Conservation (phyloP, 2,888 invertebrate genomes). For the Drosophila phalerata region DNA sequence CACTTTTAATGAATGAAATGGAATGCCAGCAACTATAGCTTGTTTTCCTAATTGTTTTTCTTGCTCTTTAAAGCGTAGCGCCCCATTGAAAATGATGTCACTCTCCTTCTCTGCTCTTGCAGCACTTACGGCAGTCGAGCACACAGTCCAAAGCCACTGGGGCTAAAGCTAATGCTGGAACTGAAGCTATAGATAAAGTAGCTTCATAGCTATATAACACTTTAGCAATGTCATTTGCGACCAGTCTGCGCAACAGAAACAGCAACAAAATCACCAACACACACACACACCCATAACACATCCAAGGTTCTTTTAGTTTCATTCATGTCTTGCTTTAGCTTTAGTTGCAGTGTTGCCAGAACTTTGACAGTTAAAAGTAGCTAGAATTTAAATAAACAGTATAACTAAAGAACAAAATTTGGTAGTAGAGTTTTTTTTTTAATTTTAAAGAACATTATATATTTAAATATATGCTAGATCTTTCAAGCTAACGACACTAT, state of each 20-base stretch:
- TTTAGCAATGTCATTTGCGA: constrained; percentile 25
- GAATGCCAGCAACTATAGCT: constrained; percentile 64
- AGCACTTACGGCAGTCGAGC: constrained; percentile 45
- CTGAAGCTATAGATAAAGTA: constrained; percentile 16
- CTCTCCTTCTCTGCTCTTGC: constrained; percentile 42
- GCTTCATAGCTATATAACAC: constrained; percentile 34
- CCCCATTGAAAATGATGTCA: constrained; percentile 75
- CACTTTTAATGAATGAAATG: constrained; percentile 80
- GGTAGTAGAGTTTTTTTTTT: not conserved
- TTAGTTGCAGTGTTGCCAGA: not conserved
- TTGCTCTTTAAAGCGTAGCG: constrained; percentile 63
- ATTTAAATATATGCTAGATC: too few species aligned
- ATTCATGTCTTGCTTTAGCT: constrained; percentile 60
- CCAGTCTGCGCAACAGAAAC: constrained; percentile 40
- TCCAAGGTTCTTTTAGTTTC: constrained; percentile 67
- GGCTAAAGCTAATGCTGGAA: not conserved
- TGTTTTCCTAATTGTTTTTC: constrained; percentile 69
- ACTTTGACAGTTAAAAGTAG: not conserved
- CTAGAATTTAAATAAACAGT: not conserved
- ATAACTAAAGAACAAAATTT: not conserved
- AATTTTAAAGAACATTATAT: too few species aligned
- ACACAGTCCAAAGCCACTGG: constrained; percentile 10
- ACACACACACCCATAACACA: constrained; percentile 9
- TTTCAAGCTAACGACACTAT: too few species aligned
- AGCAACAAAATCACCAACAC: constrained; percentile 20